Evolutionary conservation across 2,888 invertebrate species (phyloP).

Genomic region (Chymomyza fuscimana): DNA sequence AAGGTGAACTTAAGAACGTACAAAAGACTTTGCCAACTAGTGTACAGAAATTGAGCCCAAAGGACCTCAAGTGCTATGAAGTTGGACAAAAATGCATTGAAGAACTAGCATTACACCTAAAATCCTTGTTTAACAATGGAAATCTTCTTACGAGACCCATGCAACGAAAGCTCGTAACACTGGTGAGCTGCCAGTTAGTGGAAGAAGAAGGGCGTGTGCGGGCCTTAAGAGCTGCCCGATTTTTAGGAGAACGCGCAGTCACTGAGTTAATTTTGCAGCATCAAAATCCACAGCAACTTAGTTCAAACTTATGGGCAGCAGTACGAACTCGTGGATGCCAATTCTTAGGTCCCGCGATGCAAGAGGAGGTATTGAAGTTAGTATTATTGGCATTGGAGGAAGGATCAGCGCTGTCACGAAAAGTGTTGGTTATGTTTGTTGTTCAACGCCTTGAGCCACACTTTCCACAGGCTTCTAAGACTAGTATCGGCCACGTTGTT

Average conservation of each 20-base stretch:
- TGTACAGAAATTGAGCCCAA: slow-evolving; percentile 80
- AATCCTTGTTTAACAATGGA: slow-evolving; percentile 85
- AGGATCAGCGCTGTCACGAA: slow-evolving; percentile 94
- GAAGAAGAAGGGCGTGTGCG: slow-evolving; percentile 92
- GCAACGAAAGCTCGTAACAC: slow-evolving; percentile 95
- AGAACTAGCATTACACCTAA: slow-evolving; percentile 92
- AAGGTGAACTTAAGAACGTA: slow-evolving; percentile 46
- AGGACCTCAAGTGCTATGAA: slow-evolving; percentile 82
- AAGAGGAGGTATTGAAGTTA: slow-evolving; percentile 97
- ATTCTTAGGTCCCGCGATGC: slow-evolving; percentile 99
- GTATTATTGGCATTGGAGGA: slow-evolving; percentile 96
- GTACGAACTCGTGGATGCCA: slow-evolving; percentile 98
- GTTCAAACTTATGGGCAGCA: slow-evolving; percentile 97
- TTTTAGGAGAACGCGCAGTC: slow-evolving; percentile 96
- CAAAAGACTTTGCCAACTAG: slow-evolving; percentile 63
- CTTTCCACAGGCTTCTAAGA: slow-evolving; percentile 98
- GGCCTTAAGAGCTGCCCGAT: slow-evolving; percentile 90
- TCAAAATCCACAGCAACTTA: slow-evolving; percentile 96
- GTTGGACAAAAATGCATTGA: slow-evolving; percentile 90
- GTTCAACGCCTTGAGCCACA: slow-evolving; percentile 97
- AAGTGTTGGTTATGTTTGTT: slow-evolving; percentile 98
- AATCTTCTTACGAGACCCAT: slow-evolving; percentile 90
- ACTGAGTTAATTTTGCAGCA: slow-evolving; percentile 96
- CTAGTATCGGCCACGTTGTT: slow-evolving; percentile 99
- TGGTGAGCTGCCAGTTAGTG: slow-evolving; percentile 94